A percentile compares a stretch with the other conserved stretches of the same genome.
These are phyloP conservation scores for Eulemur albifrons DNA, from an alignment of 2,797 vertebrate genomes.

Conservation along the genomic window DNA sequence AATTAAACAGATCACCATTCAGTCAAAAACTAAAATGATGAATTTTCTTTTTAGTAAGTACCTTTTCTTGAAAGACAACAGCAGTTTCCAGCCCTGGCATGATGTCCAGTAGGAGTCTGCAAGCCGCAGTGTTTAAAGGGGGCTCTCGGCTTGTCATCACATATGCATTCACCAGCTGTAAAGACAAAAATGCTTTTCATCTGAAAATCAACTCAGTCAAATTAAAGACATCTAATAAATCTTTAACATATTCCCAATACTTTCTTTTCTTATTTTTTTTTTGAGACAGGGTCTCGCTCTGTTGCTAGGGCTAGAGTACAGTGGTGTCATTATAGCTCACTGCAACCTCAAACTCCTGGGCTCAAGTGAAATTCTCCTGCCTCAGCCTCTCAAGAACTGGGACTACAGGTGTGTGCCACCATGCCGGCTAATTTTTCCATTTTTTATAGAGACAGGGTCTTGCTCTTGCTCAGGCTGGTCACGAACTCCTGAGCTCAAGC, in stretches of 20 bases:
- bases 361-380: background rate
- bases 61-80: slow-evolving; percentile 99
- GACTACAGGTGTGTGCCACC: background rate
- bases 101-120: slow-evolving; percentile 96
- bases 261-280: background rate
- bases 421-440: background rate
- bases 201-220: slow-evolving; percentile 69
- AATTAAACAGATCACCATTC: slow-evolving; percentile 29
- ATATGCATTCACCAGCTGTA: slow-evolving; percentile 96
- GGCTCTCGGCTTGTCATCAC: slow-evolving; percentile 99
- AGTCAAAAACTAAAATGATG: background rate
- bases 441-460: background rate
- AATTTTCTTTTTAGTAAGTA: slow-evolving; percentile 73
- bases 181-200: slow-evolving; percentile 61
- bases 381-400: background rate
- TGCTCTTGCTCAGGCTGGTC: background rate
- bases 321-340: background rate
- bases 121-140: slow-evolving; percentile 94
- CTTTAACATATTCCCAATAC: slow-evolving; percentile 38
- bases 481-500: background rate
- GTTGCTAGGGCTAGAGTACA: background rate
- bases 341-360: background rate
- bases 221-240: slow-evolving; percentile 41
- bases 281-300: background rate
- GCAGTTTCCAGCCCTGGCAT: slow-evolving; percentile 99